These are phyloP conservation scores for Pseudopleuronectes americanus DNA, from an alignment of 2,797 vertebrate species.

Conservation along the genomic window DNA sequence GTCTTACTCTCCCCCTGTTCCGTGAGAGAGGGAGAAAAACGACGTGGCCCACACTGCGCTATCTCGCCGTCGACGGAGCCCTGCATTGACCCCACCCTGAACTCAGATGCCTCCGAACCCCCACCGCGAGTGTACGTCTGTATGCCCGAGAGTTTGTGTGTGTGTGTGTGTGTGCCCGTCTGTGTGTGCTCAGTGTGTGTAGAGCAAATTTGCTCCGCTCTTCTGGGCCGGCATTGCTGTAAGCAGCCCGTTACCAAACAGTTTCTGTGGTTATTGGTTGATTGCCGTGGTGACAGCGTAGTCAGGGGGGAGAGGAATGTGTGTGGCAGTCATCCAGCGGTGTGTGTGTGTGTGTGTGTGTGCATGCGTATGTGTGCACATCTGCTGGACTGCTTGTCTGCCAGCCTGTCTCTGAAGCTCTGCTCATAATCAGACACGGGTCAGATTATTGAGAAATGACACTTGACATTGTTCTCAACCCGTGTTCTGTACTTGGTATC, in stretches of 20 bases:
- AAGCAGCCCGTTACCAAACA: constrained; percentile 75
- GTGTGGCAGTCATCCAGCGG: constrained; percentile 76
- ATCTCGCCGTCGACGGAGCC: constrained; percentile 44
- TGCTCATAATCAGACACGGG: constrained; percentile 36
- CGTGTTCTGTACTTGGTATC: neutral
- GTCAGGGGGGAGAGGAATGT: constrained; percentile 79
- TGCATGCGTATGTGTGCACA: constrained; percentile 30
- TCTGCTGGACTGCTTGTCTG: constrained; percentile 54
- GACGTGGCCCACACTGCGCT: constrained; percentile 47
- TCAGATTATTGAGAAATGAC: constrained; percentile 37
- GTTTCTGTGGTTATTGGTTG: constrained; percentile 82
- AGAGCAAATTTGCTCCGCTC: constrained; percentile 78
- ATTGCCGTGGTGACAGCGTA: constrained; percentile 81
- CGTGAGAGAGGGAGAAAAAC: constrained; percentile 41
- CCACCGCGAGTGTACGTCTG: constrained; percentile 35
- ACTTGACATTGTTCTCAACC: constrained; percentile 3
- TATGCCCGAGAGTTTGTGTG: constrained; percentile 34
- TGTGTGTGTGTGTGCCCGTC: constrained; percentile 39
- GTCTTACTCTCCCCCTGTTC: constrained; percentile 49
- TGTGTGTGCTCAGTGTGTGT: constrained; percentile 55
- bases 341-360: constrained; percentile 21
- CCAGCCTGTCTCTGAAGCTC: constrained; percentile 45
- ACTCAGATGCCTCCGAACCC: constrained; percentile 65
- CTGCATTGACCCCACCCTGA: constrained; percentile 70
- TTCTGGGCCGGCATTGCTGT: constrained; percentile 65